Evolutionary conservation across 2,113 vertebrate species (phyloP), one percentile per base, ranked within the genome.

Genomic region (Trachemys scripta): DNA sequence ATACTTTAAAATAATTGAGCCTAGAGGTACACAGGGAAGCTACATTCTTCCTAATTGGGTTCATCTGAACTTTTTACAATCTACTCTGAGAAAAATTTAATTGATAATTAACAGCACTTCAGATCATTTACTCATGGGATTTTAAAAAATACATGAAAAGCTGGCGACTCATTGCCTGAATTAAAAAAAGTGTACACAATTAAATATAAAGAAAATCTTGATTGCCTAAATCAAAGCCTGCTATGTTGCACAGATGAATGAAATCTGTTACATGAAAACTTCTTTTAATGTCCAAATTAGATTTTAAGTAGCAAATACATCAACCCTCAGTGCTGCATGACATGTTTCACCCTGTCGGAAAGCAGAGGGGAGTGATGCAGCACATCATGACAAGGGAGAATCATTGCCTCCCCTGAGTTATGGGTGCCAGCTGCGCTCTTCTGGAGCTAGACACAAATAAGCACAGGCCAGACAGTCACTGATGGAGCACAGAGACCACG

Each of bases 51-150:
- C 72, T 98, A 98, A 98, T 97, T 98, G 91, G 92, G 75, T 98
- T 97, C 90, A 96, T 97, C 94, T 98, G 96, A 97, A 98, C 89
- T 97, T 98, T 98, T 97, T 97, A 97, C 93, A 97, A 90, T 97
- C 89, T 95, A 94, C 95, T 96, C 87, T 87, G 82, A 97, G 92
- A 96, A 98, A 72, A 97, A 97, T 94, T 97, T 98, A 98, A 98
- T 98, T 98, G 96, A 98, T 98, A 98, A 98, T 98, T 98, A 98
- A 97, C 89, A 97, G 87, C 87, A 97, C 94, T 98, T 98, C 96
- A 92, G 95, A 97, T 97, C 95, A 82, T 96, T 95, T 96, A 88
- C 96, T 96, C 1, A 0, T 96, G 95, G 95, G 96, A 95, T 88
- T 97, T 98, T 95, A 93, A 98, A 96, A 98, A 97, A 97, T 96